Evolutionary conservation across 2,888 invertebrate genomes (phyloP).

Genomic region (Chrysolina haemoptera): DNA sequence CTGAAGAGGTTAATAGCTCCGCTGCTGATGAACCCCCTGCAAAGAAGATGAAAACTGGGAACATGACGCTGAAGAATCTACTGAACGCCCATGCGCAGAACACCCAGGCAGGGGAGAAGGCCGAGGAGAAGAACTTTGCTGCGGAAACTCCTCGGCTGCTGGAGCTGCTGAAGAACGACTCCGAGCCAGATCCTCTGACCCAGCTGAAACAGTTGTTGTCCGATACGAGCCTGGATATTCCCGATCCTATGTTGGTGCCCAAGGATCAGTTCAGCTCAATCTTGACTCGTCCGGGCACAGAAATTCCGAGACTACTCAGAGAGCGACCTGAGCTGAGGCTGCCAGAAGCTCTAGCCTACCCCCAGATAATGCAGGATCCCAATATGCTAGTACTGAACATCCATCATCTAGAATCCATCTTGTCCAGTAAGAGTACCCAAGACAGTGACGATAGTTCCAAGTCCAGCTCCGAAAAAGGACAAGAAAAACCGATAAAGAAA

Average conservation of each 20-base stretch:
- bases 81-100: slow-evolving; percentile 69
- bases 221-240: slow-evolving; percentile 80
- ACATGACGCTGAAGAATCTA: slow-evolving; percentile 71
- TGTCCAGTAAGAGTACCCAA: slow-evolving; percentile 66
- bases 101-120: slow-evolving; percentile 37
- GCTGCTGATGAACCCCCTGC: slow-evolving; percentile 68
- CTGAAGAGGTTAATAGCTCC: slow-evolving; percentile 79
- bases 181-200: slow-evolving; percentile 71
- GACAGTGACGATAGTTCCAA: slow-evolving; percentile 37
- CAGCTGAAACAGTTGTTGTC: slow-evolving; percentile 82
- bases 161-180: slow-evolving; percentile 69
- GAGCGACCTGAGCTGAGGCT: slow-evolving; percentile 82
- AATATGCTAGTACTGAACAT: slow-evolving; percentile 85
- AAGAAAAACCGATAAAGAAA: slow-evolving; percentile 58
- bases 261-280: slow-evolving; percentile 82
- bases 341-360: slow-evolving; percentile 82
- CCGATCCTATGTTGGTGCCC: slow-evolving; percentile 87
- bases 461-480: slow-evolving; percentile 50
- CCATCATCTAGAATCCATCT: slow-evolving; percentile 79
- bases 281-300: slow-evolving; percentile 80
- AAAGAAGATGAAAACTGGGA: slow-evolving; percentile 72
- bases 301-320: slow-evolving; percentile 82
- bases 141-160: slow-evolving; percentile 67
- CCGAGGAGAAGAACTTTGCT: slow-evolving; percentile 37
- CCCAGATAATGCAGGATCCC: slow-evolving; percentile 82